Evolutionary conservation across 37 sponge, comb jelly and placozoan species (phyloP), one percentile per base, ranked within the genome.

Genomic region (Spongia lamella): DNA sequence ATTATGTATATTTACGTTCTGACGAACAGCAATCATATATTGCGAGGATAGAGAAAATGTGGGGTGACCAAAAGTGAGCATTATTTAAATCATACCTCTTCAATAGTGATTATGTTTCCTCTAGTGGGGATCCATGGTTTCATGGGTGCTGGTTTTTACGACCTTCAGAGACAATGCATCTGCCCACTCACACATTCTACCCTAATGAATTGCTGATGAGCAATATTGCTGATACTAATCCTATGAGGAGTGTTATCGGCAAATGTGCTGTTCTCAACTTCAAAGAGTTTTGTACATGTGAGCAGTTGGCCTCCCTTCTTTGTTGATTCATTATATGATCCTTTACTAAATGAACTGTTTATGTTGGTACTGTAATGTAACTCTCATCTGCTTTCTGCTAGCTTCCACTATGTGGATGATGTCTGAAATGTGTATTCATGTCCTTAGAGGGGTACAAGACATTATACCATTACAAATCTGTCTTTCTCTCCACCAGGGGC

Each of bases 101-200:
- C 47, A 43, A 13, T 9, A 43, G 47, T n/a, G n/a, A n/a, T n/a
- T n/a, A 43, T 43, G 5, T 13, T 43, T 43, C 25, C 24, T 56
- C 5, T 47, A 96, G 90, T 58, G 81, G 75, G 31, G 84, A 92
- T 56, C 90, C 96, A 2, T 96, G 87, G 87, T 88, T 96, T 67
- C 79, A 62, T 58, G 96, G 96, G 14, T 93, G 93, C 16, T 96
- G 96, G 96, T 92, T 96, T 60, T 75, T 96, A n/a, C 72, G 81
- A 9, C 90, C 94, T 0, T 21, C 24, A 7, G 93, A 96, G 60
- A 74, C 86, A 20, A 52, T 53, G 52, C 96, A 96, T 57, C 38
- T 69, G 20, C 93, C 96, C 38, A 86, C 93, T 6, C 83, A 84
- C 20, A 72, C 82, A 73, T 96, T 96, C 81, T 89, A 82, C 63